Evolutionary conservation across 1,140 invertebrate genomes (phyloP).

Genomic region (Drosophila carrolli): DNA sequence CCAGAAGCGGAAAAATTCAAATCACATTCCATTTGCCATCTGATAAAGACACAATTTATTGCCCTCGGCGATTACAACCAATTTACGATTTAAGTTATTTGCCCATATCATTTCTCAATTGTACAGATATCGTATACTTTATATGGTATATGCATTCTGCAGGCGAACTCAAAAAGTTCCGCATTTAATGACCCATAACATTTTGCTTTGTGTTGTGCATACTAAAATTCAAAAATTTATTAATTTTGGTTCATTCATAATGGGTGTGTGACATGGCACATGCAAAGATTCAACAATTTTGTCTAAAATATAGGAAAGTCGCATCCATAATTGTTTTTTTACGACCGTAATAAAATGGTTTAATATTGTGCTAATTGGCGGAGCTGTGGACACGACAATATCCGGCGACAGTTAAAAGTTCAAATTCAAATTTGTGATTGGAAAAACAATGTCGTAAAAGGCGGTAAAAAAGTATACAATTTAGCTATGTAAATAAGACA

Average conservation of each 20-base stretch:
- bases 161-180: constrained; percentile 40
- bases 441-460: not conserved
- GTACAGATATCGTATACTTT: constrained; percentile 25
- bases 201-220: constrained; percentile 18
- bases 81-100: constrained; percentile 74
- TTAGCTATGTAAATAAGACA: too few species aligned
- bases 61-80: constrained; percentile 69
- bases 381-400: constrained; percentile 44
- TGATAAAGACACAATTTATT: constrained; percentile 68
- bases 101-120: constrained; percentile 65
- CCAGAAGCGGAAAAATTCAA: constrained; percentile 43
- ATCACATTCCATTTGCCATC: constrained; percentile 75
- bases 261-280: constrained; percentile 47
- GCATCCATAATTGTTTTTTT: constrained; percentile 49
- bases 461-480: not conserved
- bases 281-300: constrained; percentile 29
- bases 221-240: constrained; percentile 19
- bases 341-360: constrained; percentile 59
- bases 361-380: constrained; percentile 67
- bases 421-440: not conserved
- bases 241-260: constrained; percentile 48
- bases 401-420: constrained; percentile 57
- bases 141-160: constrained; percentile 21
- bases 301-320: constrained; percentile 41
- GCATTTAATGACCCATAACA: constrained; percentile 75